Evolutionary conservation across 2,113 vertebrate species (phyloP), one percentile per base, ranked within the genome.

Genomic region (Rhodinocichla rosea): DNA sequence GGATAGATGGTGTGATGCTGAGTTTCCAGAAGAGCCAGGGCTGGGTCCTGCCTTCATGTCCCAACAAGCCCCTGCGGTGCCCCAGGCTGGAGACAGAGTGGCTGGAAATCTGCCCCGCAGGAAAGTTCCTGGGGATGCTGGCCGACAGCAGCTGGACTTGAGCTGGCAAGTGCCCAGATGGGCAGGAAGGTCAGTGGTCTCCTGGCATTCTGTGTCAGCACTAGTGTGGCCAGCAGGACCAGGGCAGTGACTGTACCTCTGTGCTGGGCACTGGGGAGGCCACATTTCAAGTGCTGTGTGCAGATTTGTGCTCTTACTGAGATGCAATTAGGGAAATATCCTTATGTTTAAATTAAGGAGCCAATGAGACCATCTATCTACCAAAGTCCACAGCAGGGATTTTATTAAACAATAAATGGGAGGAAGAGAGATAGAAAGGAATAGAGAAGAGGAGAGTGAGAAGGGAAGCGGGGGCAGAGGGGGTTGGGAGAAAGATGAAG

Each of bases 121-220:
- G n/a, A 47, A 47, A 59, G 6, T 21, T 52, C 13, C 13, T 56
- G 17, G 17, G 1, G 3, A 13, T 26, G 4, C 33, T 20, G 40
- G 39, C 21, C 0, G 2, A 26, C 21, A 53, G 62, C 1, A 4
- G 62, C 33, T 0, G 2, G 23, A 49, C 47, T 24, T 5, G 42
- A 27, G 13, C 11, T 1, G 1, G 7, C 0, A 0, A 4, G 28
- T 27, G 28, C 17, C 21, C 42, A 21, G 13, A 4, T 39, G 63
- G 42, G 21, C 5, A 44, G 20, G 20, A 3, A 9, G 15, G 3
- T 13, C 0, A 1, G 21, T 30, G 50, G 26, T 7, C 4, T 7
- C 3, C 39, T 15, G 59, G 32, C 7, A 1, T 28, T 53, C 6
- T 64, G 24, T 64, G 24, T 42, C 76, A 30, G 49, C 9, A 18